Evolutionary conservation across 2,888 invertebrate species (phyloP), one percentile per base, ranked within the genome.

Genomic region (Loripinus fragilis): DNA sequence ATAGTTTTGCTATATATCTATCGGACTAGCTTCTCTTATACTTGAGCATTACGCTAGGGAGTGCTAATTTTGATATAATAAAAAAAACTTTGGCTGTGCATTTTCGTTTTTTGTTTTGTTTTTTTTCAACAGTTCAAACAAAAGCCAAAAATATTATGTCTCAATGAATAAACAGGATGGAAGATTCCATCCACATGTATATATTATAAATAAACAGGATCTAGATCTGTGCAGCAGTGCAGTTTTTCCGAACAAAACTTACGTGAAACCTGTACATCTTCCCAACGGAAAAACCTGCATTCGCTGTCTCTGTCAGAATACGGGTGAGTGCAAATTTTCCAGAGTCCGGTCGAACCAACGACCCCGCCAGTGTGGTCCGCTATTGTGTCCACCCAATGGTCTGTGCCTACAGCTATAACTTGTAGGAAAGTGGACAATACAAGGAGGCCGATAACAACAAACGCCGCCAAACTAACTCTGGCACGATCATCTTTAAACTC

Each of bases 251-350:
- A 10, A 48, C 5, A 25, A 7, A 23, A 82, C 87, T 82, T 85
- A 87, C 87, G 86, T 23, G 86, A 86, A 50, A 86, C 85, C 64
- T 86, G 86, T 20, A 77, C 75, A 71, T 87, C 87, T 65, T 81
- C 83, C 87, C 87, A 87, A n/a, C 80, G 65, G 66, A 87, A 87
- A n/a, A 78, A 83, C 15, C 80, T 70, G 68, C 87, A 87, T 25
- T 30, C 30, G 8, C 78, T 67, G 50, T 79, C 83, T 30, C 74
- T 64, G n/a, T 74, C 72, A 20, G 68, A 55, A 12, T 74, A 82
- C 33, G 84, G 73, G 65, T 87, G 78, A 3, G 85, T 76, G 75
- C 87, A 87, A 5, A 78, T 85, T 42, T 81, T 80, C 87, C 87
- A 87, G 20, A 87, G 69, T 20, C 87, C 87, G 33, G 74, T 80